These are phyloP conservation scores for Mesembrinibis cayennensis DNA, from an alignment of 2,113 vertebrate species.

Conservation along the genomic window DNA sequence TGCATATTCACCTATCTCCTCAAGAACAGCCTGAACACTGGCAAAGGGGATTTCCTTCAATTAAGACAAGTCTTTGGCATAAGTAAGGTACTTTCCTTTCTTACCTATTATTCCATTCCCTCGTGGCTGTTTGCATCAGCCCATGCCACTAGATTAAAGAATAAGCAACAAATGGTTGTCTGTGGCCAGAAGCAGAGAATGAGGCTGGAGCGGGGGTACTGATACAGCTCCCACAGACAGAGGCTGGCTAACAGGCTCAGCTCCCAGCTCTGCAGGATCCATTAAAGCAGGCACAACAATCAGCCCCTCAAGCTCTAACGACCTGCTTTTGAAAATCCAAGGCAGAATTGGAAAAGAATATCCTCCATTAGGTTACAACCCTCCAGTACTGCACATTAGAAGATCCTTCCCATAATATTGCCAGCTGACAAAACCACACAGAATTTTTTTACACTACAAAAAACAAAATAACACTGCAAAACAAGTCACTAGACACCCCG, in stretches of 20 bases:
- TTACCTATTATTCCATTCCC: not conserved
- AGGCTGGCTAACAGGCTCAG: not conserved
- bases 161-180: not conserved
- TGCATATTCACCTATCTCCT: not conserved
- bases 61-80: not conserved
- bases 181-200: not conserved
- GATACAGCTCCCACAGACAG: not conserved
- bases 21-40: not conserved
- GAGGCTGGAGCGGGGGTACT: not conserved
- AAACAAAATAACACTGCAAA: not conserved
- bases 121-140: not conserved
- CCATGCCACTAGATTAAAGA: not conserved
- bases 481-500: not conserved
- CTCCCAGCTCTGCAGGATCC: not conserved
- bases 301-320: not conserved
- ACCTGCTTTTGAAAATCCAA: not conserved
- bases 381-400: not conserved
- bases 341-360: not conserved
- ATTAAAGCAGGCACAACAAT: not conserved
- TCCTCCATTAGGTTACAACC: not conserved
- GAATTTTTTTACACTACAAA: not conserved
- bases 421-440: not conserved
- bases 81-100: not conserved
- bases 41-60: not conserved
- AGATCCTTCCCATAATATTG: not conserved